Conservation (phyloP, 1,140 invertebrate genomes). For the Anadara kagoshimensis region DNA sequence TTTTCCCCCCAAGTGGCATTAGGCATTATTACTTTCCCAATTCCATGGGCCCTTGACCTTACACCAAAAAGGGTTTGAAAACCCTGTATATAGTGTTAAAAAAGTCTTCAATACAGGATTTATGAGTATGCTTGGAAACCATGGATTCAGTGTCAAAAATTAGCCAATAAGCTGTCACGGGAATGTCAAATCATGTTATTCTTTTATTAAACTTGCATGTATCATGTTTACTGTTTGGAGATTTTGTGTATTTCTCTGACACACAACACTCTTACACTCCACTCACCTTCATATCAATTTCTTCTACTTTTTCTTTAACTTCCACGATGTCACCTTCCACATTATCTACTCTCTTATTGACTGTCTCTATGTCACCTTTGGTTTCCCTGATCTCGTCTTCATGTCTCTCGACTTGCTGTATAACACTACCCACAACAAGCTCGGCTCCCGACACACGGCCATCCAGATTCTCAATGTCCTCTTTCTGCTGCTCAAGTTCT, state of each 20-base stretch:
- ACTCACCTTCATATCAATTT: conserved; percentile 65
- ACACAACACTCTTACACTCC: background rate
- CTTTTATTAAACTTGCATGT: too few relatives aligned
- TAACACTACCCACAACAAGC: conserved; percentile 40
- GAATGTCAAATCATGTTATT: too few relatives aligned
- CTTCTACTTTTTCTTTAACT: conserved; percentile 60
- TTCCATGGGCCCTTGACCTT: too few relatives aligned
- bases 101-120: too few relatives aligned
- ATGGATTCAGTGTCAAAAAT: too few relatives aligned
- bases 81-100: too few relatives aligned
- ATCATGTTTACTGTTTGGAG: too few relatives aligned
- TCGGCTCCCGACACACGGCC: conserved; percentile 43
- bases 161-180: too few relatives aligned
- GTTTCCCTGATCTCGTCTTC: conserved; percentile 50
- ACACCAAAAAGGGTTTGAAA: too few relatives aligned
- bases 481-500: conserved; percentile 39
- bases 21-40: too few relatives aligned
- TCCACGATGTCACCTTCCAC: conserved; percentile 61
- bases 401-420: conserved; percentile 44
- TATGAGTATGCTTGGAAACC: too few relatives aligned
- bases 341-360: conserved; percentile 55
- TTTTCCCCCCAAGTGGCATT: too few relatives aligned
- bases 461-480: conserved; percentile 47
- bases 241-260: background rate
- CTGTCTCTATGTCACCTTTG: conserved; percentile 44